Percentiles rank a stretch among this genome's conserved stretches.
Evolutionary conservation across 2,113 vertebrate species (phyloP).

Genomic region (Pluvialis apricaria): DNA sequence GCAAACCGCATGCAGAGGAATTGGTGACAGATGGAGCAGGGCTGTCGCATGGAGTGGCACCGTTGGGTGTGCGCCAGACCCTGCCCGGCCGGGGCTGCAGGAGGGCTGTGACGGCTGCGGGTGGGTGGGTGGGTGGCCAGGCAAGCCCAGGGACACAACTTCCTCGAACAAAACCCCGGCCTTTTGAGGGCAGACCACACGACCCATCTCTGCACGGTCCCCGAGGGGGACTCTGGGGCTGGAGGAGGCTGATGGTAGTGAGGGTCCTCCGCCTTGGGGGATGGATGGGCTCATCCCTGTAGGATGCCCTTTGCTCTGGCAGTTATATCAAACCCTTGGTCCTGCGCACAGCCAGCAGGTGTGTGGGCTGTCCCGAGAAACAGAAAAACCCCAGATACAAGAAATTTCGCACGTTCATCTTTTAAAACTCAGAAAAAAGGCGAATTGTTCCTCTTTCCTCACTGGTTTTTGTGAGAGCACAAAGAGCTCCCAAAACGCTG

Average conservation of each 20-base stretch:
- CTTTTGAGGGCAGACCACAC: not conserved
- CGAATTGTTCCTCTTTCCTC: not conserved
- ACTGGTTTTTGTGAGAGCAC: not conserved
- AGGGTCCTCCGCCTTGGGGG: accelerated
- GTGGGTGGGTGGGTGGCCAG: slow-evolving; percentile 27
- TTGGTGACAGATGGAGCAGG: slow-evolving; percentile 31
- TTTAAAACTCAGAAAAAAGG: not conserved
- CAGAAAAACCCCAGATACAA: not conserved
- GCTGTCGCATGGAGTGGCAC: not conserved
- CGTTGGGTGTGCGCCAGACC: not conserved
- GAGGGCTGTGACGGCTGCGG: not conserved
- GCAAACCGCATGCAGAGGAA: not conserved
- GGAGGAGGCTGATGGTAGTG: accelerated
- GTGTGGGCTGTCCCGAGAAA: not conserved
- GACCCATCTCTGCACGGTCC: not conserved
- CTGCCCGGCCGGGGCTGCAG: not conserved
- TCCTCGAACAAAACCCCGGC: not conserved
- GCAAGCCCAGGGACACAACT: not conserved
- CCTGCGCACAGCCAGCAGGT: accelerated
- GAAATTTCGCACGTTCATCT: not conserved
- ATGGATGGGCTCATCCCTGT: not conserved
- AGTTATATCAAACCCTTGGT: accelerated
- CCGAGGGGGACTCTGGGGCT: accelerated
- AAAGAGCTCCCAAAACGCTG: not conserved
- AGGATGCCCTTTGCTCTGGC: not conserved